phyloP scores from a whole-genome alignment of 2,113 vertebrate species.

The Bubalus kerabau region DNA sequence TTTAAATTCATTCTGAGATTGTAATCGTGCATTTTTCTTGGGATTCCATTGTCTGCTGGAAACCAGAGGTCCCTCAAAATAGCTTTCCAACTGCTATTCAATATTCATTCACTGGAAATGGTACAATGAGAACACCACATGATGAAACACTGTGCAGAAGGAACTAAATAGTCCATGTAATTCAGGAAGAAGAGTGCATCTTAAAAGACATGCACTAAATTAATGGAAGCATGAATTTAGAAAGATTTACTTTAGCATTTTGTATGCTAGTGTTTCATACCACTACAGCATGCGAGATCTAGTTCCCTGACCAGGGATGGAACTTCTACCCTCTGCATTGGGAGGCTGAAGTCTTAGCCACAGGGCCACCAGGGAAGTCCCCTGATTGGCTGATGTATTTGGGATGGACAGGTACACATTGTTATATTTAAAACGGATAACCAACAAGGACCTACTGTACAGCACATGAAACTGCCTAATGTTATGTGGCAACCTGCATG shows the following conservation, averaged over 20 bases:
- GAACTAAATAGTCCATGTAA: neutral
- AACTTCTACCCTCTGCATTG: neutral
- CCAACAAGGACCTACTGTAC: neutral
- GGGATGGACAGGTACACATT: neutral
- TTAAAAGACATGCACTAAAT: neutral
- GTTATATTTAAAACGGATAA: neutral
- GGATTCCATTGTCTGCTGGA: slow-evolving; percentile 40
- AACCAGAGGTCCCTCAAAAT: slow-evolving; percentile 27
- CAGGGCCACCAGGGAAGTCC: neutral
- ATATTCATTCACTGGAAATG: slow-evolving; percentile 19
- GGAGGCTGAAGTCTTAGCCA: neutral
- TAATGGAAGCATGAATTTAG: neutral
- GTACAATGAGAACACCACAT: neutral
- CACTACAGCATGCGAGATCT: neutral
- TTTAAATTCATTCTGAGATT: slow-evolving; percentile 41
- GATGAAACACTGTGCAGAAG: neutral
- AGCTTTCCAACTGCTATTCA: slow-evolving; percentile 2
- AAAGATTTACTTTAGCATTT: neutral
- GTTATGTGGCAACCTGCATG: neutral
- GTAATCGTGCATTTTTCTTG: slow-evolving; percentile 25
- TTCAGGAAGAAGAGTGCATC: neutral
- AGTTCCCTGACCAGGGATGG: neutral
- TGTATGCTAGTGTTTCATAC: neutral
- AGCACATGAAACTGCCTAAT: neutral
- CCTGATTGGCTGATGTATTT: neutral